Evolutionary conservation across 2,888 invertebrate genomes (phyloP).

Genomic region (Torymus aiolomorphi): DNA sequence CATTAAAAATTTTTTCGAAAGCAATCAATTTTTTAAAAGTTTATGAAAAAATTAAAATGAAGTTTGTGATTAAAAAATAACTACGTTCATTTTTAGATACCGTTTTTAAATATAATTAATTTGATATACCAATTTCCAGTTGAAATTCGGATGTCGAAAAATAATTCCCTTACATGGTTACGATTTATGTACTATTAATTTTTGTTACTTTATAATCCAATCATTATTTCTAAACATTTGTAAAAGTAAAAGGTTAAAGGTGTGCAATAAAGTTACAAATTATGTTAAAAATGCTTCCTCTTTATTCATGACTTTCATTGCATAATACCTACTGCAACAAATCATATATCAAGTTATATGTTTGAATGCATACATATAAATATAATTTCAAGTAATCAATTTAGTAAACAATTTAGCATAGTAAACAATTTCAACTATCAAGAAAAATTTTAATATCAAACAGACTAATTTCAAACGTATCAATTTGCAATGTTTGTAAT

Average conservation of each 20-base stretch:
- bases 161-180: background rate
- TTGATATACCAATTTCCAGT: no score
- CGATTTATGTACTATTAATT: background rate
- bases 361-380: constrained; percentile 38
- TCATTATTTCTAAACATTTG: background rate
- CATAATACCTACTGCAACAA: constrained; percentile 48
- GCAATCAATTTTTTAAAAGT: background rate
- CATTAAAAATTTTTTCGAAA: background rate
- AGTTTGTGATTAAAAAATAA: background rate
- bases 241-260: constrained; percentile 21
- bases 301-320: constrained; percentile 56
- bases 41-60: background rate
- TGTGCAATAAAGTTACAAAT: constrained; percentile 43
- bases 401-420: constrained; percentile 21
- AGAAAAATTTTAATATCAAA: constrained; percentile 39
- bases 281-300: constrained; percentile 43
- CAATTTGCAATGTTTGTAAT: no score
- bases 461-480: background rate
- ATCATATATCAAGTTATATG: constrained; percentile 50
- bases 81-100: no score
- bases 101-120: no score
- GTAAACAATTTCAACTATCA: constrained; percentile 32
- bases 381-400: constrained; percentile 42
- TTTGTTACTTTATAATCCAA: no score
- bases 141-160: no score